Percentiles rank a stretch among this genome's conserved stretches.
Conservation (phyloP, 2,888 invertebrate species). For the Heliconius hortense region DNA sequence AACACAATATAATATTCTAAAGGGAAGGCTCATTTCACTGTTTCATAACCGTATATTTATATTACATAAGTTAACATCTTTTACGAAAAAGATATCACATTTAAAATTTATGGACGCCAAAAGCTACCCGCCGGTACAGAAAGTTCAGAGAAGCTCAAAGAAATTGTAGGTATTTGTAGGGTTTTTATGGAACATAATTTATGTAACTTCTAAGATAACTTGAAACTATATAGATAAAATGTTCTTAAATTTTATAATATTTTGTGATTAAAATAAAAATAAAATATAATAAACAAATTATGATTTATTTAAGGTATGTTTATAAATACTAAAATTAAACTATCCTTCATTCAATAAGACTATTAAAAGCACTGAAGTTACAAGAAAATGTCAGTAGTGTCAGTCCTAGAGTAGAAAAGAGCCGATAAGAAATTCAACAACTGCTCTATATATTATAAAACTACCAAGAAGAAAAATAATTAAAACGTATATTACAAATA, state of each 20-base stretch:
- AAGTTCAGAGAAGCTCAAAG: conserved; percentile 42
- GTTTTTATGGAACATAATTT: conserved; percentile 43
- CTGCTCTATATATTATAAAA: no score
- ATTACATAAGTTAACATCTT: conserved; percentile 34
- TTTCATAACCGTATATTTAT: conserved; percentile 12
- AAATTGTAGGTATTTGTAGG: conserved; percentile 41
- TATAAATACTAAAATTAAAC: no score
- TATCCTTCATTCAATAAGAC: no score
- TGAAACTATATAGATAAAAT: conserved; percentile 37
- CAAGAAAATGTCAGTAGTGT: no score
- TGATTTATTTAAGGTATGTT: no score
- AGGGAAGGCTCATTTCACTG: not conserved
- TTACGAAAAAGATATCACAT: conserved; percentile 41
- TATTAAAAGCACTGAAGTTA: no score
- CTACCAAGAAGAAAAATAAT: no score
- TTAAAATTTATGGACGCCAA: conserved; percentile 46
- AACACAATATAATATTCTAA: not conserved
- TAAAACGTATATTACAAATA: no score
- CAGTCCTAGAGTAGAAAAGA: no score
- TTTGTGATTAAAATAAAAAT: not conserved
- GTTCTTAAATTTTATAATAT: conserved; percentile 29
- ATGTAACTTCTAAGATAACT: conserved; percentile 44
- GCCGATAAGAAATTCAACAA: no score
- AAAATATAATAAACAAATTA: no score
- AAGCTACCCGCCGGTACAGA: conserved; percentile 39